Evolutionary conservation across 2,888 invertebrate genomes (phyloP).

Genomic region (Argyra leucocephala): DNA sequence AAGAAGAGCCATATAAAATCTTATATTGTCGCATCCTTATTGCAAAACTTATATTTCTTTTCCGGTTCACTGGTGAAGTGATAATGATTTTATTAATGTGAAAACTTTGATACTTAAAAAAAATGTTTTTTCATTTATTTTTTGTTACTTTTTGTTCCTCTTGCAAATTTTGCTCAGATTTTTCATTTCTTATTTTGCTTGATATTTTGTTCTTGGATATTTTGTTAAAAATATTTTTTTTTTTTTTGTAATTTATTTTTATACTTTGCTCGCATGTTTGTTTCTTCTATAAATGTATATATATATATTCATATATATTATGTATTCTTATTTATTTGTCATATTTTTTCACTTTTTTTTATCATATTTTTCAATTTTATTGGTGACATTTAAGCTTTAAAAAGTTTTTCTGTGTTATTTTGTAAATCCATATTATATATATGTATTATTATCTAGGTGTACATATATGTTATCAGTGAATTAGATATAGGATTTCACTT

Average conservation of each 20-base stretch:
- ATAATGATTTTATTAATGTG: conserved; percentile 4
- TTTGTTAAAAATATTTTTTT: background rate
- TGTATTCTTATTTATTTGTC: too few species aligned
- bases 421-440: too few species aligned
- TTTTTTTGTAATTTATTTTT: background rate
- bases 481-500: too few species aligned
- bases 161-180: background rate
- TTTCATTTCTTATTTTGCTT: background rate
- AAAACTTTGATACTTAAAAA: conserved; percentile 6
- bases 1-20: too few species aligned
- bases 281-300: too few species aligned
- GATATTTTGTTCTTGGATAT: background rate
- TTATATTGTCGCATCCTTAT: background rate
- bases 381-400: too few species aligned
- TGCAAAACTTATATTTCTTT: background rate
- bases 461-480: too few species aligned
- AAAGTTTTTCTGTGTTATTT: too few species aligned
- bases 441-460: too few species aligned
- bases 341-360: too few species aligned
- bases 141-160: background rate
- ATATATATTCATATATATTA: too few species aligned
- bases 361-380: too few species aligned
- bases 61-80: conserved; percentile 3
- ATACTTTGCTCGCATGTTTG: background rate
- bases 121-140: background rate